These are phyloP conservation scores for Pedicia rivosa DNA, from an alignment of 2,888 invertebrate species.

Conservation along the genomic window DNA sequence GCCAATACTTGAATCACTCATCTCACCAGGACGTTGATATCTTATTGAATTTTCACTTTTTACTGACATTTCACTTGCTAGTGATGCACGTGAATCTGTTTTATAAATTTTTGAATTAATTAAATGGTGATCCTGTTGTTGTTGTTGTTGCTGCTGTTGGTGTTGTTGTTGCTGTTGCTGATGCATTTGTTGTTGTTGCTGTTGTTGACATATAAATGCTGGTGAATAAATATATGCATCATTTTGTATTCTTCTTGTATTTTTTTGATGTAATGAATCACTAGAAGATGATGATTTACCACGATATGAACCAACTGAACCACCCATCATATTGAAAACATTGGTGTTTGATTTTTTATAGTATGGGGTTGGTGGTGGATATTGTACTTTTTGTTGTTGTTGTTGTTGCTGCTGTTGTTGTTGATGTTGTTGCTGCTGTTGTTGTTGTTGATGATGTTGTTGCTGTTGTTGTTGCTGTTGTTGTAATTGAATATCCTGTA, in stretches of 20 bases:
- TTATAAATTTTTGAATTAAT: conserved; percentile 23
- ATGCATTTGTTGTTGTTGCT: too few species aligned
- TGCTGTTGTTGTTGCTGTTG: conserved; percentile 13
- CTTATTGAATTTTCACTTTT: conserved; percentile 24
- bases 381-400: conserved; percentile 13
- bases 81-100: conserved; percentile 29
- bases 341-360: conserved; percentile 2
- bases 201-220: conserved; percentile 12
- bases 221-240: conserved; percentile 19
- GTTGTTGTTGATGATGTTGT: conserved; percentile 14
- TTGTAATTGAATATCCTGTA: conserved; percentile 25
- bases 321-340: conserved; percentile 9
- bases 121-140: not conserved
- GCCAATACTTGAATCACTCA: conserved; percentile 24
- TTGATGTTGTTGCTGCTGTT: conserved; percentile 14
- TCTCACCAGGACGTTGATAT: conserved; percentile 15
- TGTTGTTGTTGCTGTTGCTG: too few species aligned
- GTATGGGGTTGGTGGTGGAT: conserved; percentile 11
- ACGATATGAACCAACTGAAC: conserved; percentile 11
- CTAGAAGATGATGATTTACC: conserved; percentile 31
- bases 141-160: too few species aligned
- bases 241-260: conserved; percentile 11
- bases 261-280: conserved; percentile 26
- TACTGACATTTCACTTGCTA: conserved; percentile 27
- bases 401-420: conserved; percentile 19